Evolutionary conservation across 1,140 invertebrate genomes (phyloP).

Genomic region (Ceratina calcarata): DNA sequence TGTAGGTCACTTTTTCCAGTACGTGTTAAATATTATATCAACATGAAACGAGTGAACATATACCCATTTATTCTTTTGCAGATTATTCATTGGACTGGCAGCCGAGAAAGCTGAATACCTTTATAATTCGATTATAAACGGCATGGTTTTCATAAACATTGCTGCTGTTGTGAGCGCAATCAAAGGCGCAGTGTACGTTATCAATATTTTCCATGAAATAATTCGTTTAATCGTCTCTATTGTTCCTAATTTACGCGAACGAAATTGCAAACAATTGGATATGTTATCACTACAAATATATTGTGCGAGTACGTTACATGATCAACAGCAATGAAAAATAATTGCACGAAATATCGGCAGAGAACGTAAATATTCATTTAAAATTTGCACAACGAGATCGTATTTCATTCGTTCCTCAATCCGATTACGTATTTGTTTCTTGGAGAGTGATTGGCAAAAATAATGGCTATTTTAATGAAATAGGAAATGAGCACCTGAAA

Average conservation of each 20-base stretch:
- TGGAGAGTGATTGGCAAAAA: too few species aligned
- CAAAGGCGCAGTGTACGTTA: not conserved
- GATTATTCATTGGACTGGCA: conserved; percentile 13
- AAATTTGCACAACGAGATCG: too few species aligned
- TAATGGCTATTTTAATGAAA: too few species aligned
- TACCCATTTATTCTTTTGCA: not conserved
- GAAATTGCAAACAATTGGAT: not conserved
- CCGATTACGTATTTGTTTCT: too few species aligned
- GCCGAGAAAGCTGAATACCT: not conserved
- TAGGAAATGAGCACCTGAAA: not conserved
- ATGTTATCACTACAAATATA: too few species aligned
- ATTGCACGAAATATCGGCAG: not conserved
- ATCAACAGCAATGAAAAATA: not conserved
- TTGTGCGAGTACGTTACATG: not conserved
- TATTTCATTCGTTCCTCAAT: too few species aligned
- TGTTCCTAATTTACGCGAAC: not conserved
- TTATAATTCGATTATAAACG: not conserved
- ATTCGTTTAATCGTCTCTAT: not conserved
- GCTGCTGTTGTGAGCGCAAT: not conserved
- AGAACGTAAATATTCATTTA: not conserved
- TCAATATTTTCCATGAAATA: not conserved
- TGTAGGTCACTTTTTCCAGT: not conserved
- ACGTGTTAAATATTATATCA: not conserved
- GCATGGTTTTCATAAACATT: conserved; percentile 1
- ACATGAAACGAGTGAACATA: not conserved